phyloP scores from a whole-genome alignment of 1,140 invertebrate genomes.

The Reticulitermes speratus region DNA sequence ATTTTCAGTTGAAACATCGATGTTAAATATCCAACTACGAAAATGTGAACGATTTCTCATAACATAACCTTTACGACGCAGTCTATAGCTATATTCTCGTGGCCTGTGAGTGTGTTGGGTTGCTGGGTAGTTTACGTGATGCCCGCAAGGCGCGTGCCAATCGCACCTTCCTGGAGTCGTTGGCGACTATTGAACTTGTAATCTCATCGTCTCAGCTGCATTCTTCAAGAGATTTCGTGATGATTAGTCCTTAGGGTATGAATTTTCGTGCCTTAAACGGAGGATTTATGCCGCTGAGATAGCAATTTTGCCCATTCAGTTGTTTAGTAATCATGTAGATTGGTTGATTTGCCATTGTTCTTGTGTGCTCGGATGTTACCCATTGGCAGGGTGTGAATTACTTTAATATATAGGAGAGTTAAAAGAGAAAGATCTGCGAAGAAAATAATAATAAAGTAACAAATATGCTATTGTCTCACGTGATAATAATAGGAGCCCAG shows the following conservation, averaged over 20 bases:
- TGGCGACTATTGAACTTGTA: background rate
- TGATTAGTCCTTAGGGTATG: background rate
- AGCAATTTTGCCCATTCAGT: conserved; percentile 4
- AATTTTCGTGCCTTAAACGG: background rate
- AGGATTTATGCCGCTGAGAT: background rate
- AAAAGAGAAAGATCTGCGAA: background rate
- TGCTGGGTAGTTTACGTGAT: background rate
- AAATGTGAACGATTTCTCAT: too few species aligned
- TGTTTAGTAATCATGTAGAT: background rate
- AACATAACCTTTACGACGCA: too few species aligned
- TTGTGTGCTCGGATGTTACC: background rate
- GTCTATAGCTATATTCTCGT: background rate
- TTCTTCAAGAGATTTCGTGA: background rate
- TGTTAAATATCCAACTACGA: too few species aligned
- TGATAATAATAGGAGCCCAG: background rate
- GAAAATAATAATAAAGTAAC: background rate
- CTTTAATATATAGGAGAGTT: background rate
- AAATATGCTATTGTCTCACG: background rate
- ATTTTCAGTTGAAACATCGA: too few species aligned
- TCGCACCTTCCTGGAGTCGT: background rate
- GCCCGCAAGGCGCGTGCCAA: conserved; percentile 8
- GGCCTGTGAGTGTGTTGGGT: background rate
- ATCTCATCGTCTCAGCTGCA: background rate
- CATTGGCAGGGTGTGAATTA: background rate
- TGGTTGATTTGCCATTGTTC: background rate